A percentile compares a stretch with the other conserved stretches of the same genome.
Evolutionary conservation across 2,888 invertebrate genomes (phyloP).

Genomic region (Cremastinae sp.): DNA sequence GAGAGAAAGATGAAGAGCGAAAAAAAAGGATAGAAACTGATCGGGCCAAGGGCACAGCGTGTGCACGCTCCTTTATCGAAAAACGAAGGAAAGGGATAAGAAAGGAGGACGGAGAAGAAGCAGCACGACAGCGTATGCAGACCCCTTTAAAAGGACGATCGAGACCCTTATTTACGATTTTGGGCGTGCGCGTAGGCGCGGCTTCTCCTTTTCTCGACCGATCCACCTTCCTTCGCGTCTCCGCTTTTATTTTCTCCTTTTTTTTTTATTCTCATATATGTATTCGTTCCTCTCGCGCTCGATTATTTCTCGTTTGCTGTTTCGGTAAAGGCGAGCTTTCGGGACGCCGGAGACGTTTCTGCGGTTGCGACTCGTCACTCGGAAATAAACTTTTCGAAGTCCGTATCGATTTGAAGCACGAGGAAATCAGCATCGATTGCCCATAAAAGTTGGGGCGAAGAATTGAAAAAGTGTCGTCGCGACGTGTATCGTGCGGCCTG

Average conservation of each 20-base stretch:
- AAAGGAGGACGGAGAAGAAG: conserved; percentile 54
- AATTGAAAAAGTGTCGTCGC: no score
- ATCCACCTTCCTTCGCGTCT: conserved; percentile 35
- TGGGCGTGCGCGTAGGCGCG: conserved; percentile 65
- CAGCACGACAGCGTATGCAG: conserved; percentile 49
- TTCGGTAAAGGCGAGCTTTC: conserved; percentile 11
- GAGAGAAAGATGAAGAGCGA: conserved; percentile 2
- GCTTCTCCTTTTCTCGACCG: conserved; percentile 49
- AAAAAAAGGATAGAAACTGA: conserved; percentile 41
- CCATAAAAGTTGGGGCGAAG: no score
- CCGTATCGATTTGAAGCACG: no score
- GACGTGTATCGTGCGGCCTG: no score
- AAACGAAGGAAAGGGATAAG: conserved; percentile 50
- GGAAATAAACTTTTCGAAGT: no score
- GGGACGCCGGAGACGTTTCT: neutral
- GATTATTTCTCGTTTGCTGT: conserved; percentile 23
- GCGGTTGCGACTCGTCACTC: no score
- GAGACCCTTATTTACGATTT: conserved; percentile 77
- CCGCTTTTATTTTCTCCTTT: conserved; percentile 22
- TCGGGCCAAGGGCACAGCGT: conserved; percentile 53
- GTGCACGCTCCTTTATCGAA: conserved; percentile 54
- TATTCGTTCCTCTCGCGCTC: conserved; percentile 21
- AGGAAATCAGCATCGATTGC: no score
- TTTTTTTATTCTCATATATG: conserved; percentile 8
- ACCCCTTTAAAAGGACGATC: conserved; percentile 78